Evolutionary conservation across 2,888 invertebrate genomes (phyloP), one percentile per base, ranked within the genome.

Genomic region (Quadriops clusia): DNA sequence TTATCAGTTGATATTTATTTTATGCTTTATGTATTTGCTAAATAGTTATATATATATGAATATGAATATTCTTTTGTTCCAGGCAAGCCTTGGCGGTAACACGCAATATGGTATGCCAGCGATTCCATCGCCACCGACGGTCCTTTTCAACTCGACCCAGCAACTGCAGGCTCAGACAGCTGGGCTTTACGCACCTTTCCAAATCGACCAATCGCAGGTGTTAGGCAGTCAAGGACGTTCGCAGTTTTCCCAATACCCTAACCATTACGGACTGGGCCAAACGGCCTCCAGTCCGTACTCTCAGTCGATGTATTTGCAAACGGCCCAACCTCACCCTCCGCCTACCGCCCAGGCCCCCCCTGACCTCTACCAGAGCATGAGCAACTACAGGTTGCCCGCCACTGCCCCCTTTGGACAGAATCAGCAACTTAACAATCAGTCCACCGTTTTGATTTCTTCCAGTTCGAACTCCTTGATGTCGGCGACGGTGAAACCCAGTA

Each of bases 381-480:
- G 44, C 37, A 59, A 49, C 40, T 57, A 54, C 34, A 42, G 60
- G 15, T 28, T 37, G 7, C 51, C 71, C 24, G 67, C 70, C 12
- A 67, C 70, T 4, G 69, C 68, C 11, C 77, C 79, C 8, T 83
- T 80, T 51, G 81, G 80, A 10, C 84, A 85, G 54, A 80, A 79
- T 28, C 85, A 83, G 48, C 81, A 80, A 52, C 68, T 84, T 43
- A 84, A 74, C 54, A 87, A 81, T 58, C 86, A 85, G 28, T 86
- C 79, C 52, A 86, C 87, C 10, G 83, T 90, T 45, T 73, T 90
- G 47, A 89, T 89, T 43, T 85, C 86, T 20, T 82, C 86, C 39
- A 80, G 83, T 33, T 82, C 86, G 35, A 87, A 86, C 60, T 83
- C 83, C 17, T 67, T 89, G 44, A 89, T 89, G 86, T 85, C 87